Percentiles rank a stretch among this genome's conserved stretches.
Conservation (phyloP, 2,888 invertebrate species). For the Odontomyia ornata region DNA sequence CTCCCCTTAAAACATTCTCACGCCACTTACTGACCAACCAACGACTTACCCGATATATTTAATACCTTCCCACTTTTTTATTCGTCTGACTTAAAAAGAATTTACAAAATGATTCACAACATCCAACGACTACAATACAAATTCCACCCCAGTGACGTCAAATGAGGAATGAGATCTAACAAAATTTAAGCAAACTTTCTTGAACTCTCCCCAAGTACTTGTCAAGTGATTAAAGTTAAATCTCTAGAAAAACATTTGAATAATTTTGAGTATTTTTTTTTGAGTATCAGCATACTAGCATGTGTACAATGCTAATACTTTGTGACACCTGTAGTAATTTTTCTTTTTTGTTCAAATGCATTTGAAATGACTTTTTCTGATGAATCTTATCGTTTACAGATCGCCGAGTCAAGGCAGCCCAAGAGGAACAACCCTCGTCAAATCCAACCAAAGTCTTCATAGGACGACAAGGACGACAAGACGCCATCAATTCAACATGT, state of each 20-base stretch:
- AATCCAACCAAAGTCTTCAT: constrained; percentile 38
- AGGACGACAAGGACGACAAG: constrained; percentile 15
- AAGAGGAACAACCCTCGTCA: constrained; percentile 23
- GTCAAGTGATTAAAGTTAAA: constrained; percentile 5
- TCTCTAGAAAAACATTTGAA: background rate
- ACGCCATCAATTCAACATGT: constrained; percentile 6
- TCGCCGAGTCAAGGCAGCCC: constrained; percentile 13
- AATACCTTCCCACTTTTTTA: background rate
- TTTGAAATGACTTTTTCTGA: background rate
- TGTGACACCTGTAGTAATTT: constrained; percentile 15
- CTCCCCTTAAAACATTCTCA: too few relatives aligned
- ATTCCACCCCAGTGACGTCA: background rate
- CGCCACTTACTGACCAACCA: background rate
- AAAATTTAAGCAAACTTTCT: constrained; percentile 9
- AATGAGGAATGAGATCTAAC: background rate
- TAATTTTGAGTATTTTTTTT: background rate
- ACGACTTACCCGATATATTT: background rate
- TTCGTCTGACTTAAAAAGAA: background rate
- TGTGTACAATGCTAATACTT: background rate
- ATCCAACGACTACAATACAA: background rate
- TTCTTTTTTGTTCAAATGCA: background rate
- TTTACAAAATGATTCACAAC: background rate
- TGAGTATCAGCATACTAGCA: background rate
- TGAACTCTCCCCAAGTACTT: constrained; percentile 11
- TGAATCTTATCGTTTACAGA: constrained; percentile 22